Evolutionary conservation across 2,888 invertebrate species (phyloP).

Genomic region (Endotricha flammealis): DNA sequence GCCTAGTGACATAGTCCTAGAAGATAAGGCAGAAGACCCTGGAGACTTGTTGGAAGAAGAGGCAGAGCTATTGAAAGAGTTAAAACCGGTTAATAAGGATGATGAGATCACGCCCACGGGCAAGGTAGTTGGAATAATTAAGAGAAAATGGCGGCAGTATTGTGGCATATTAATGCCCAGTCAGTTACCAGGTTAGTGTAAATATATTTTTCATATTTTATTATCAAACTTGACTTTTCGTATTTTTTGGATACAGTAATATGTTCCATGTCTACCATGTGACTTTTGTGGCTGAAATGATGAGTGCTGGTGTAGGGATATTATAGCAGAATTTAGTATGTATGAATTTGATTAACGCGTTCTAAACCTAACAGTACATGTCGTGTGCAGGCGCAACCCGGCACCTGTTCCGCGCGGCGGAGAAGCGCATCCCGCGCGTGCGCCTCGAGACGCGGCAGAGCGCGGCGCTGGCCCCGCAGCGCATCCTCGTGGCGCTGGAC

Average conservation of each 20-base stretch:
- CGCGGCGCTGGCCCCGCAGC: slow-evolving; percentile 86
- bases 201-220: slow-evolving; percentile 1
- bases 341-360: no score
- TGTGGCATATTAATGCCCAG: slow-evolving; percentile 95
- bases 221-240: not conserved
- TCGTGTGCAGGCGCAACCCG: slow-evolving; percentile 75
- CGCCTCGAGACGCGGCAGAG: slow-evolving; percentile 97
- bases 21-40: slow-evolving; percentile 85
- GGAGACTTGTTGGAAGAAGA: slow-evolving; percentile 83
- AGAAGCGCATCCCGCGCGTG: slow-evolving; percentile 95
- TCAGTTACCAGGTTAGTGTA: slow-evolving; percentile 76
- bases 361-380: no score
- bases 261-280: no score
- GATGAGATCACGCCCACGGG: slow-evolving; percentile 70
- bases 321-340: no score
- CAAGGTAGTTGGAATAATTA: slow-evolving; percentile 92
- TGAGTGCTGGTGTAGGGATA: no score
- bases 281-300: no score
- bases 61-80: slow-evolving; percentile 50
- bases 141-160: slow-evolving; percentile 98
- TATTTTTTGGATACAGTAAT: no score
- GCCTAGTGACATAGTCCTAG: slow-evolving; percentile 90
- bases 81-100: slow-evolving; percentile 36
- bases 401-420: slow-evolving; percentile 96
- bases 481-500: slow-evolving; percentile 97